Base-by-base conservation (phyloP, 2,113 vertebrate species). In the Ovibos moschatus region DNA sequence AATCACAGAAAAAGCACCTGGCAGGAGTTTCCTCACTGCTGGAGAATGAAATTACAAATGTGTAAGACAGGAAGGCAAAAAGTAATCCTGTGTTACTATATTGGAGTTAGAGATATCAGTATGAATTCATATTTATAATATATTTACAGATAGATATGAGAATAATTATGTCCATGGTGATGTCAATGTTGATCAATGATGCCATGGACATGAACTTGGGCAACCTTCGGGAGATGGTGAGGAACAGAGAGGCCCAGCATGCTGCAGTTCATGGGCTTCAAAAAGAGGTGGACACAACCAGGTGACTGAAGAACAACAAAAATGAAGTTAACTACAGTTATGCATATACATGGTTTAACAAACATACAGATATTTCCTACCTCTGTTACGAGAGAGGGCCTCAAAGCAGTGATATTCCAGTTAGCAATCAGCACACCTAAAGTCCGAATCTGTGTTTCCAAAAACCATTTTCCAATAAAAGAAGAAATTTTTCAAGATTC, bases 1-100 rank as follows among this genome's bases (percentile, higher is more conserved):
- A 33, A 95, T 76, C 87, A 84, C n/a, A 76, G 53, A 60, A 90
- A 95, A 84, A 74, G 33, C 33, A 90, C 27, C 79, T 95, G 93
- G 40, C 16, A 45, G 45, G 51, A 51, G 27, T 33, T 84, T 76
- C 47, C 51, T 95, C 53, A 95, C 62, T 60, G 25, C 83, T 95
- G 25, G 25, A 84, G 62, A 58, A 60, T 6, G 21, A 89, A 60
- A 76, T 84, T 76, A 76, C 33, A 50, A 89, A 89, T 74, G n/a
- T 40, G 28, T 74, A 40, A 83, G 40, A 71, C 4, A 6, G 9
- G 33, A 95, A 95, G 13, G 16, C 25, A 58, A 57, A 71, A 89
- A 89, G 9, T 40, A 95, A 83, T 40, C 51, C 43, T 67, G 47
- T 50, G 51, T 19, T 84, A 74, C 25, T 40, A 27, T 19, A 76